Conservation (phyloP, 2,888 invertebrate genomes). For the Herminia tarsipennalis region DNA sequence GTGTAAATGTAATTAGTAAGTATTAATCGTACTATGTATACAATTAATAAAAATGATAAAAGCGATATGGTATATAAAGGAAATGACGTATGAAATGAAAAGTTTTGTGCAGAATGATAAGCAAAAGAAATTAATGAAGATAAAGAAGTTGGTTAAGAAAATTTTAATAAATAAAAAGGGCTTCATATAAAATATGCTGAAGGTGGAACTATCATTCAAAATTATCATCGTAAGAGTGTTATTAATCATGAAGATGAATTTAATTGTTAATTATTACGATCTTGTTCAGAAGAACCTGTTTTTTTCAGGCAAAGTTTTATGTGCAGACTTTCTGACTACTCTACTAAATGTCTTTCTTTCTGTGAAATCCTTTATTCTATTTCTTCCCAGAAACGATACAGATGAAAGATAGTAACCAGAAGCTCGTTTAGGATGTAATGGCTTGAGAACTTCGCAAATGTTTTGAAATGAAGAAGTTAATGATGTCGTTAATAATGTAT, state of each 20-base stretch:
- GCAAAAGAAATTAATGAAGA: too few relatives aligned
- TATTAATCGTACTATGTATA: too few relatives aligned
- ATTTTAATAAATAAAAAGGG: constrained; percentile 17
- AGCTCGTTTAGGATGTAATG: constrained; percentile 20
- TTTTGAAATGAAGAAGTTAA: constrained; percentile 23
- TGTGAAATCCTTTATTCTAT: constrained; percentile 23
- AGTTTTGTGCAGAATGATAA: not conserved
- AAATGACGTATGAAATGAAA: not conserved
- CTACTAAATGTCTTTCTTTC: constrained; percentile 26
- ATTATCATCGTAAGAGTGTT: constrained; percentile 17
- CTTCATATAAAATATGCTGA: constrained; percentile 15
- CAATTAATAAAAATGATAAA: constrained; percentile 2
- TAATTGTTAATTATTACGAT: not conserved
- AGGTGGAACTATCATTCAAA: constrained; percentile 9
- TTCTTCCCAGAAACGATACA: constrained; percentile 33
- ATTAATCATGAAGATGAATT: too few relatives aligned
- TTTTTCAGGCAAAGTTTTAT: constrained; percentile 8
- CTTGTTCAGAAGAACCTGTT: constrained; percentile 30
- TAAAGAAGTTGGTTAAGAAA: too few relatives aligned
- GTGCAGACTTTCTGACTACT: constrained; percentile 5
- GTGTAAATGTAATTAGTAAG: constrained; percentile 1
- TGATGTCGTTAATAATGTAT: constrained; percentile 19
- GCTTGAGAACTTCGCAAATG: constrained; percentile 25
- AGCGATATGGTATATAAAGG: not conserved
- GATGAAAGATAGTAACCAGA: constrained; percentile 36